A percentile compares a stretch with the other conserved stretches of the same genome.
phyloP scores from a whole-genome alignment of 2,113 vertebrate genomes.

The Ciconia stormi region DNA sequence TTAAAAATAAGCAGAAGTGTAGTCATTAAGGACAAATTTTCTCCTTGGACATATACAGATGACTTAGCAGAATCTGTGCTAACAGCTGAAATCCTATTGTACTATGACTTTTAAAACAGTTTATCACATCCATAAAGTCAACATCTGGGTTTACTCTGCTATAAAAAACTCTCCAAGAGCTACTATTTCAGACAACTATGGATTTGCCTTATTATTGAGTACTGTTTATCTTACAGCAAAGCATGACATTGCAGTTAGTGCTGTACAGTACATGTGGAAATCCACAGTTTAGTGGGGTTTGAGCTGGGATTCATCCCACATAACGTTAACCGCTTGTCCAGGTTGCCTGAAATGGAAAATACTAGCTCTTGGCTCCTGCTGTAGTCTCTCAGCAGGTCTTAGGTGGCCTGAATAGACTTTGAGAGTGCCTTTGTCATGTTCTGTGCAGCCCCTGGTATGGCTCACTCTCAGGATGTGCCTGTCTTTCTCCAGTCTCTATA shows the following conservation, averaged over 20 bases:
- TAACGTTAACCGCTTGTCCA: background rate
- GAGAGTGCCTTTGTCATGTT: background rate
- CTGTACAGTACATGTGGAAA: background rate
- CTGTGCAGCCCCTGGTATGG: background rate
- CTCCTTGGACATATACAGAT: background rate
- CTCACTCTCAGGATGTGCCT: background rate
- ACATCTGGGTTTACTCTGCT: background rate
- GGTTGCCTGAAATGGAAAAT: background rate
- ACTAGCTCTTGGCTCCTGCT: background rate
- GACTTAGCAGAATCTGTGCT: background rate
- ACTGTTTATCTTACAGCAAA: background rate
- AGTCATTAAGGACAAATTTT: background rate
- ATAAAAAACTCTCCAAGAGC: background rate
- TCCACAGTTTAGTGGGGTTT: background rate
- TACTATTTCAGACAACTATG: background rate
- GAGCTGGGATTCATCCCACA: background rate
- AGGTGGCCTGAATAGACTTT: background rate
- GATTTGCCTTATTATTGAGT: background rate
- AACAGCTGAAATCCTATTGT: background rate
- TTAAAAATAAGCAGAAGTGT: conserved; percentile 6
- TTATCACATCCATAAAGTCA: background rate
- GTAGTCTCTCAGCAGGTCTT: background rate
- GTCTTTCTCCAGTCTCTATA: background rate
- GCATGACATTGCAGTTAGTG: background rate
- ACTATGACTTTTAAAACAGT: background rate